A percentile compares a stretch with the other conserved stretches of the same genome.
Evolutionary conservation across 2,888 invertebrate genomes (phyloP).

Genomic region (Scaptodrosophila latifasciaeformis): DNA sequence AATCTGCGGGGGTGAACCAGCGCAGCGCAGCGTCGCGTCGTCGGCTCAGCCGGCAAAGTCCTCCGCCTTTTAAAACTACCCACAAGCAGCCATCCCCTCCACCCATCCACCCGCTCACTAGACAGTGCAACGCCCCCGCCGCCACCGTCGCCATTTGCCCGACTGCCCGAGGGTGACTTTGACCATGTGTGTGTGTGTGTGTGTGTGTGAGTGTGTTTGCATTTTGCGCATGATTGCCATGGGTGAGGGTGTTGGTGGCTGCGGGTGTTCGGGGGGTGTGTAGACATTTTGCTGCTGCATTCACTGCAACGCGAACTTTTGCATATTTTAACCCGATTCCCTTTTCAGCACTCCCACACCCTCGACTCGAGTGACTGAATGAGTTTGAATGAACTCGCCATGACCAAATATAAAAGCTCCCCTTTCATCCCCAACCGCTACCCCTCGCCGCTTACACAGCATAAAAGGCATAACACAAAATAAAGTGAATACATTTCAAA

Average conservation of each 20-base stretch:
- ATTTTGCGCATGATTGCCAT: slow-evolving; percentile 39
- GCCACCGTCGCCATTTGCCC: slow-evolving; percentile 29
- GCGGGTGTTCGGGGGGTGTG: neutral
- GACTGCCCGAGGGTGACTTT: neutral
- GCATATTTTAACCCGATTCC: slow-evolving; percentile 59
- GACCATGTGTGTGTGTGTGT: slow-evolving; percentile 2
- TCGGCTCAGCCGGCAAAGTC: neutral
- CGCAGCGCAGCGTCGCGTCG: slow-evolving; percentile 13
- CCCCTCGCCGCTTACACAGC: neutral
- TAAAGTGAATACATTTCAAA: slow-evolving; percentile 51
- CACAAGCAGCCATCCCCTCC: slow-evolving; percentile 1
- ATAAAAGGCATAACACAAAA: slow-evolving; percentile 16
- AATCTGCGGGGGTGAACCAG: slow-evolving; percentile 63
- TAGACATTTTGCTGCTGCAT: slow-evolving; percentile 39
- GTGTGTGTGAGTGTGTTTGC: slow-evolving; percentile 14
- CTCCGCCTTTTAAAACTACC: neutral
- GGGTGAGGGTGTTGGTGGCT: slow-evolving; percentile 4
- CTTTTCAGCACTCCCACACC: slow-evolving; percentile 24
- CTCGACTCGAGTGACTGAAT: slow-evolving; percentile 56
- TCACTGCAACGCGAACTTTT: slow-evolving; percentile 54
- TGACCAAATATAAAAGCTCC: slow-evolving; percentile 37
- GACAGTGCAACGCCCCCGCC: slow-evolving; percentile 55
- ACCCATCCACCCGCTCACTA: slow-evolving; percentile 24
- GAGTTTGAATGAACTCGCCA: slow-evolving; percentile 69
- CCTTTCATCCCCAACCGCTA: slow-evolving; percentile 10